A percentile compares a stretch with the other conserved stretches of the same genome.
Evolutionary conservation across 2,797 vertebrate genomes (phyloP).

Genomic region (Poecilia picta): DNA sequence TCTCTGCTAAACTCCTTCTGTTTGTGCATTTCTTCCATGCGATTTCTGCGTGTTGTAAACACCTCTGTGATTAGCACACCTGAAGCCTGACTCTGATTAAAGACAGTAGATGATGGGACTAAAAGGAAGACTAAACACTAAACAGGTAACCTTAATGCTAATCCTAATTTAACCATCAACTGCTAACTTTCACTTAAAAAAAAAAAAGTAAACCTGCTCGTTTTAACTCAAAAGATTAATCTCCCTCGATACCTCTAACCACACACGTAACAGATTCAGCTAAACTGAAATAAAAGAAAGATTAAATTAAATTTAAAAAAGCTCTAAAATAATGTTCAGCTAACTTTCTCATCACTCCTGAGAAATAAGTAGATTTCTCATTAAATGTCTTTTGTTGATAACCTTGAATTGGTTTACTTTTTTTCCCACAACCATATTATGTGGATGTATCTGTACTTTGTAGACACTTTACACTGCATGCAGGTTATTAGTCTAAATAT

Average conservation of each 20-base stretch:
- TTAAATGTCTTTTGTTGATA: conserved; percentile 82
- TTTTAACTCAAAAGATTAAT: conserved; percentile 89
- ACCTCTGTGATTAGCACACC: conserved; percentile 95
- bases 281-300: conserved; percentile 72
- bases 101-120: conserved; percentile 95
- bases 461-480: conserved; percentile 87
- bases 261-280: conserved; percentile 88
- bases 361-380: conserved; percentile 87
- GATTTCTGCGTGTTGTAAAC: conserved; percentile 92
- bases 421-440: conserved; percentile 91
- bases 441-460: conserved; percentile 67
- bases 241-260: conserved; percentile 93
- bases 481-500: conserved; percentile 44
- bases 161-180: conserved; percentile 95
- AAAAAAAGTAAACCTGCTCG: conserved; percentile 99
- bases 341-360: conserved; percentile 86
- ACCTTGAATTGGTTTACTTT: conserved; percentile 98
- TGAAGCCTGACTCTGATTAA: conserved; percentile 95
- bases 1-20: conserved; percentile 85
- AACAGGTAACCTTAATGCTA: conserved; percentile 99
- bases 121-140: conserved; percentile 99
- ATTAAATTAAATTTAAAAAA: conserved; percentile 90
- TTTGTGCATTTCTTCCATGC: conserved; percentile 78
- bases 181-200: conserved; percentile 95
- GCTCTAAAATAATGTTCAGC: conserved; percentile 91